Percentiles rank a stretch among this genome's conserved stretches.
Evolutionary conservation across 1,140 invertebrate species (phyloP).

Genomic region (Acyrthosiphon pisum): DNA sequence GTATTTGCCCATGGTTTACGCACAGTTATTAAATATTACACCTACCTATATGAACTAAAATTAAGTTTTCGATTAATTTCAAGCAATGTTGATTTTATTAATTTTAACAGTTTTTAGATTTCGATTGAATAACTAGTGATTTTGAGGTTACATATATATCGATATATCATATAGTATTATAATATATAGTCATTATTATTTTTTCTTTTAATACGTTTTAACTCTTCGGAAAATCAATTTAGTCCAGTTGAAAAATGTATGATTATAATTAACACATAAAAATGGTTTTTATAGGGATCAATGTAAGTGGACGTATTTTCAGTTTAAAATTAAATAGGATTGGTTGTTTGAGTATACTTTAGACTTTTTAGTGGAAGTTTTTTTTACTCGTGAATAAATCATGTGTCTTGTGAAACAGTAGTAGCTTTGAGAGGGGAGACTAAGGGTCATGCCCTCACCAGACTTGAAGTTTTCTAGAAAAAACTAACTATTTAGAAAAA

Average conservation of each 20-base stretch:
- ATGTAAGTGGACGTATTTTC: background rate
- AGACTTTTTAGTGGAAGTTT: background rate
- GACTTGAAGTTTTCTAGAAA: no score
- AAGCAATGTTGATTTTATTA: background rate
- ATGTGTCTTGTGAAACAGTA: no score
- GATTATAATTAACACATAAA: background rate
- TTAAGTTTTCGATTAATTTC: background rate
- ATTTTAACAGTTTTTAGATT: background rate
- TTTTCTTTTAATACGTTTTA: background rate
- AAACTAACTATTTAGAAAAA: no score
- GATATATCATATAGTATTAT: no score
- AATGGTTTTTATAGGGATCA: background rate
- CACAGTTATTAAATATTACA: background rate
- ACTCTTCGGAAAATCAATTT: background rate
- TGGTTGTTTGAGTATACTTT: background rate
- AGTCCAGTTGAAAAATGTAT: background rate
- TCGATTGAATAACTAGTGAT: background rate
- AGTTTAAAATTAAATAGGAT: background rate
- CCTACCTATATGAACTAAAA: background rate
- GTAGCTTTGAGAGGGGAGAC: no score
- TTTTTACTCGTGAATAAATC: no score
- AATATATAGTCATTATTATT: background rate
- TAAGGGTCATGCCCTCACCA: no score
- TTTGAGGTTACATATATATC: background rate
- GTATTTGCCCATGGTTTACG: background rate